Evolutionary conservation across 2,113 vertebrate species (phyloP), one percentile per base, ranked within the genome.

Genomic region (Glaucidium brasilianum): DNA sequence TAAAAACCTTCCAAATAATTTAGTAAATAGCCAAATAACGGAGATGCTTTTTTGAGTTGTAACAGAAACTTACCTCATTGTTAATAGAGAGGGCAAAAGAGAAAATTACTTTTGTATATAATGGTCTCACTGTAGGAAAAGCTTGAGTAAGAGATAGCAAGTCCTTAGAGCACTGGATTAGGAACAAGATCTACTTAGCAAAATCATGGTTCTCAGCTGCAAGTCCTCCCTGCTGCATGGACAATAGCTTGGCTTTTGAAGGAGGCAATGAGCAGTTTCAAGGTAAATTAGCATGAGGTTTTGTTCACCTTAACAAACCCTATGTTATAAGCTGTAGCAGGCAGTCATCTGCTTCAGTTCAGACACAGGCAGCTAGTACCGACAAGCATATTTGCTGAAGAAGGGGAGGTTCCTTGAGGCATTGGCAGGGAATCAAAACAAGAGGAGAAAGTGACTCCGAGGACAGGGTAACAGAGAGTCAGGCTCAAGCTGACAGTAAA

Each of bases 301-400:
- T 50, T 67, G 50, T 71, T 71, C 59, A 63, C 26, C 41, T 84
- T 47, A 81, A 76, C 34, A 86, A 89, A 85, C 3, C 5, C 23
- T 1, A 2, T 20, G 15, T 27, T 66, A 19, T 0, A 13, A 55
- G 29, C 16, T 45, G 17, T 9, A 69, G 34, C 21, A 77, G 50
- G 47, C 1, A 1, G 37, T 17, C 59, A 88, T 39, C 39, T 79
- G 47, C 30, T 76, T 53, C 52, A 20, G 21, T 18, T 35, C 41
- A 37, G 43, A 20, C 62, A 72, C 41, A 0, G 12, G 41, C 35
- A 84, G 41, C 16, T 9, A 9, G 23, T 9, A 58, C 3, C n/a
- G 17, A 80, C 25, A 45, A 78, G 85, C 0, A 0, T 14, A 11
- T 66, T 29, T 84, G 21, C 6, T 53, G 41, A 79, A 27, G 45